Base-by-base conservation (phyloP, 2,113 vertebrate genomes). In the Otis tarda region DNA sequence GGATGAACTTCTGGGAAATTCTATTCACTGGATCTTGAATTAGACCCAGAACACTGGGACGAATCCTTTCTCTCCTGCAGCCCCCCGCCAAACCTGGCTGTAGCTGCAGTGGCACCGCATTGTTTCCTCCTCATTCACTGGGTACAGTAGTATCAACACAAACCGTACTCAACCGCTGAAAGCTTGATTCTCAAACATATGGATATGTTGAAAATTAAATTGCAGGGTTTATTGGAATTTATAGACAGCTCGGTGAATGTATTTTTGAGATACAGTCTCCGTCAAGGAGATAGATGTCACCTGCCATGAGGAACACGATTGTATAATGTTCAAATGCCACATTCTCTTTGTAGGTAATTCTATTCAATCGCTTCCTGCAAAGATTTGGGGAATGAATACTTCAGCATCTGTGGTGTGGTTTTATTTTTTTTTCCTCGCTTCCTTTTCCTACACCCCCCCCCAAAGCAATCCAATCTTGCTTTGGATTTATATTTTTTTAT, bases 211-310 rank as follows among this genome's bases (percentile, higher is more conserved):
- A 97, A 97, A 96, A 97, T 97, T 97, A 97, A 97, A 97, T 97
- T 97, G 97, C 96, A 96, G 97, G 97, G 97, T 97, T 97, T 97
- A 97, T 97, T 97, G 97, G 96, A 97, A 97, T 97, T 97, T 97
- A 97, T 97, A 97, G 97, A 97, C 95, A 97, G 96, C 95, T 97
- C 55, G 0, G 90, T 96, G 92, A 97, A 96, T 97, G 96, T 96
- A 95, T 95, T 96, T 97, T 92, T 96, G 95, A 97, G 97, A 97
- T 97, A 97, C 90, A 95, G 95, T 94, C 96, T 97, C 95, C 53
- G 31, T 97, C 97, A 97, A 96, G 94, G 93, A 97, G 97, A 97
- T 96, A 96, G 96, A 97, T 97, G 97, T 96, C 95, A 96, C 90
- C 96, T 97, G 97, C 97, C 97, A 97, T 78, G 89, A 96, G 93